Base-by-base conservation (phyloP, 2,113 vertebrate genomes). In the Mugil cephalus region DNA sequence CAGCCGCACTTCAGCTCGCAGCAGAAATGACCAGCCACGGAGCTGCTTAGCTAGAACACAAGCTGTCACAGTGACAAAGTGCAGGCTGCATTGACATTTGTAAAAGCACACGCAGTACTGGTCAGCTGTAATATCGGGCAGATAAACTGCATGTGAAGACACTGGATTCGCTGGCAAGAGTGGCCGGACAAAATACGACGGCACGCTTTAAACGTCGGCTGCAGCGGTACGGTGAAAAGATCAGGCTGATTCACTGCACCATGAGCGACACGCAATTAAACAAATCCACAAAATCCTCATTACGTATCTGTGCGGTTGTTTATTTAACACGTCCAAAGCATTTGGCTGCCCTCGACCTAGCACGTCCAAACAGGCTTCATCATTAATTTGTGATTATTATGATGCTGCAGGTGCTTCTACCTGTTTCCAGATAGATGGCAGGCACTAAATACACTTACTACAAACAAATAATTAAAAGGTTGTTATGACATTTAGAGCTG, bases 121-220 rank as follows among this genome's bases (percentile, higher is more conserved):
- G 79, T 81, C 84, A 85, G 60, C 78, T 65, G 62, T 68, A 75
- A 78, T 78, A 59, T 87, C 72, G 79, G 63, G 24, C 74, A 79
- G 79, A 81, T 79, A 71, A 79, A 83, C 63, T 30, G 67, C 73
- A 73, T 38, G 65, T 34, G 56, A 82, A 34, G 58, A 67, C 59
- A 69, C 6, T 74, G 65, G 70, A 85, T 70, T 75, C 51, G 55
- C 34, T 7, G 8, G 35, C 35, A 74, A 55, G 64, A 58, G 68
- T 34, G 19, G 3, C 48, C 8, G 15, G 45, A 19, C 14, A 18
- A 47, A 52, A 46, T n/a, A 17, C 17, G 13, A 42, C 15, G 8
- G 45, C 4, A 47, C 47, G 17, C 40, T 63, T 11, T 50, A 17
- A 35, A 56, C 24, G 30, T 45, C 55, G 35, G 17, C 14, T 21